phyloP scores from a whole-genome alignment of 2,888 invertebrate species.

The Cataglyphis rosenhaueri region DNA sequence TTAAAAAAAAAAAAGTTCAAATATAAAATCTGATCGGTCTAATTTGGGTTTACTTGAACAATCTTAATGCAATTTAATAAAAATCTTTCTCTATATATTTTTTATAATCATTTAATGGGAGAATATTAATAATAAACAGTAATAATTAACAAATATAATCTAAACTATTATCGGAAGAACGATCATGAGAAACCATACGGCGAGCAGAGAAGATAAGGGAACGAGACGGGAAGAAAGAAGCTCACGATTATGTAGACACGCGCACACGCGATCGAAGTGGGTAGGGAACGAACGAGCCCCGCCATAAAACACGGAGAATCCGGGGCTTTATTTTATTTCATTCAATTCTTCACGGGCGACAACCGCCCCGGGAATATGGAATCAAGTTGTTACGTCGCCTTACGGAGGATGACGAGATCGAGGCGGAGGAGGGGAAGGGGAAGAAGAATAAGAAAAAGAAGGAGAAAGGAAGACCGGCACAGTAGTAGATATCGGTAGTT shows the following conservation, averaged over 20 bases:
- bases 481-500: slow-evolving; percentile 72
- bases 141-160: neutral
- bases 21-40: neutral
- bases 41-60: neutral
- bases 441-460: neutral
- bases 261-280: slow-evolving; percentile 37
- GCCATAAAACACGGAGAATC: slow-evolving; percentile 71
- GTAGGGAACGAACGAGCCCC: slow-evolving; percentile 44
- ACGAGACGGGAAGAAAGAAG: slow-evolving; percentile 63
- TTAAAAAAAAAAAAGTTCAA: neutral
- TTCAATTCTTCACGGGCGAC: slow-evolving; percentile 82
- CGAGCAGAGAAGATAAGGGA: slow-evolving; percentile 18
- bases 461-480: neutral
- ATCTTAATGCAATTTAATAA: neutral
- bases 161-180: neutral
- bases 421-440: neutral
- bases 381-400: slow-evolving; percentile 81
- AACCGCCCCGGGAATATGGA: slow-evolving; percentile 82
- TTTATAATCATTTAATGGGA: neutral
- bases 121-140: neutral
- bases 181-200: slow-evolving; percentile 1
- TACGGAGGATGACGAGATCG: slow-evolving; percentile 52
- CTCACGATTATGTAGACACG: slow-evolving; percentile 58
- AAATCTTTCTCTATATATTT: neutral
- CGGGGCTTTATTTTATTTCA: slow-evolving; percentile 82